phyloP scores from a whole-genome alignment of 2,888 invertebrate genomes.

The Chrysomela aeneicollis region DNA sequence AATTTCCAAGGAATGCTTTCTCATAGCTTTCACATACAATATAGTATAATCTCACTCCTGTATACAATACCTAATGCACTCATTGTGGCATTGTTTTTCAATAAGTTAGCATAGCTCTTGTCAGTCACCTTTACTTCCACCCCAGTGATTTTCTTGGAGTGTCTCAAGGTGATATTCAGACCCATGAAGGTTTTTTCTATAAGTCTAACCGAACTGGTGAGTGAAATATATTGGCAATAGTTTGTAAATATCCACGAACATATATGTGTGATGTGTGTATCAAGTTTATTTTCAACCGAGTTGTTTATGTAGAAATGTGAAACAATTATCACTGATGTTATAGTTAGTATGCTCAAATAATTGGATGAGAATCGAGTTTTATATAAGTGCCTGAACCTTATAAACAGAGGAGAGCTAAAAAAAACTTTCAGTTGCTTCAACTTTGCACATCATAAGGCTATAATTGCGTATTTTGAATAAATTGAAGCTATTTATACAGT shows the following conservation, averaged over 20 bases:
- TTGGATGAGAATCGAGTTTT: not conserved
- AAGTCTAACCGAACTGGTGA: not conserved
- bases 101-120: too few species aligned
- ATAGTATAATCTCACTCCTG: too few species aligned
- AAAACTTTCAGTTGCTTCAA: too few species aligned
- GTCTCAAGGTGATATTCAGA: not conserved
- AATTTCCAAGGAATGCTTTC: too few species aligned
- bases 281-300: not conserved
- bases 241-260: not conserved
- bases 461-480: not conserved
- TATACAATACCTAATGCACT: too few species aligned
- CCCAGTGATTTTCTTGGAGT: not conserved
- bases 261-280: too few species aligned
- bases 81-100: too few species aligned
- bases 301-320: not conserved
- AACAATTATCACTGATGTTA: not conserved
- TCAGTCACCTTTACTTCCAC: not conserved
- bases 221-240: not conserved
- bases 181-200: not conserved
- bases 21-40: too few species aligned
- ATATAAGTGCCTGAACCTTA: not conserved
- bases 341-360: not conserved
- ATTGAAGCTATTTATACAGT: not conserved
- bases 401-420: too few species aligned
- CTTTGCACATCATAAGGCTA: too few species aligned